Evolutionary conservation across 2,888 invertebrate genomes (phyloP).

Genomic region (Priocnemis perturbator): DNA sequence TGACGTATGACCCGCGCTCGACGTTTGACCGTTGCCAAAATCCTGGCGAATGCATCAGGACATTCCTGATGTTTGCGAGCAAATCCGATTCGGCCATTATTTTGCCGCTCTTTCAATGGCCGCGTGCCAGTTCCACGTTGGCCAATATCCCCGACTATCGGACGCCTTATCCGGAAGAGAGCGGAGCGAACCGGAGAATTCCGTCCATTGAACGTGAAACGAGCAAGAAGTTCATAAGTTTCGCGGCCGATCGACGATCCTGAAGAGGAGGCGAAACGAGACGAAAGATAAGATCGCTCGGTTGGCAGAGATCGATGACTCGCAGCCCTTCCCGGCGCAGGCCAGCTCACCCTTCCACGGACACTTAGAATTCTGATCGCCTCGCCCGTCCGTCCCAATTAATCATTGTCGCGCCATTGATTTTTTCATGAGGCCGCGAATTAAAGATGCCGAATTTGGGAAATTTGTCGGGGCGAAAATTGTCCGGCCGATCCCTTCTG

Average conservation of each 20-base stretch:
- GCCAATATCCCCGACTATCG: too few species aligned
- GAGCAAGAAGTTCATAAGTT: slow-evolving; percentile 29
- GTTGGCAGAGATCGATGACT: slow-evolving; percentile 45
- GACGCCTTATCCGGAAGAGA: background rate
- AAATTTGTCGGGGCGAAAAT: too few species aligned
- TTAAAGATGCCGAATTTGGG: too few species aligned
- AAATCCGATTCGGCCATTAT: slow-evolving; percentile 1
- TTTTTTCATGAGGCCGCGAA: too few species aligned
- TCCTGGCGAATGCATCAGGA: background rate
- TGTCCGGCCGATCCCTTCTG: too few species aligned
- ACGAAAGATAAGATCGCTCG: slow-evolving; percentile 28
- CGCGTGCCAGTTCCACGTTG: too few species aligned
- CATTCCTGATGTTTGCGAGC: background rate
- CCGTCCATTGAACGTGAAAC: slow-evolving; percentile 1
- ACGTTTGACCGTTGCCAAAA: too few species aligned
- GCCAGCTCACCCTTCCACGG: too few species aligned
- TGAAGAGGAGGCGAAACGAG: slow-evolving; percentile 25
- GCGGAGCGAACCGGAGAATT: background rate
- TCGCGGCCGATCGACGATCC: slow-evolving; percentile 21
- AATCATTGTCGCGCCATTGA: slow-evolving; percentile 22
- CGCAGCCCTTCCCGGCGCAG: too few species aligned
- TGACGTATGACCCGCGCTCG: too few species aligned
- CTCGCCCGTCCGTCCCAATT: slow-evolving; percentile 9
- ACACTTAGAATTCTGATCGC: too few species aligned
- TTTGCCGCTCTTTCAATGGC: background rate